Percentiles rank a stretch among this genome's conserved stretches.
phyloP scores from a whole-genome alignment of 2,797 vertebrate genomes.

The Sebastes umbrosus region DNA sequence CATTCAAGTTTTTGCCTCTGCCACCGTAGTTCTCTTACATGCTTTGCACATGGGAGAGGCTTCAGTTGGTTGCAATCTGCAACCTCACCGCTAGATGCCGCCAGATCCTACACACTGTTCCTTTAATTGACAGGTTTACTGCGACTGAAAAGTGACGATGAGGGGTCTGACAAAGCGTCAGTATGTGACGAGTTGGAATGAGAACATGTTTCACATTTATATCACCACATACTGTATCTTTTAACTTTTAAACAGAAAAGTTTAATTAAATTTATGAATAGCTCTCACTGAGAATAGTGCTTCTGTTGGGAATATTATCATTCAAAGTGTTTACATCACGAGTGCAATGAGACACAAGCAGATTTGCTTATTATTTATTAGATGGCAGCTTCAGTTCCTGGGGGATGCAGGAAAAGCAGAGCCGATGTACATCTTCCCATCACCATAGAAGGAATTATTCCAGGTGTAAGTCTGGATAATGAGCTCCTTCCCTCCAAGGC shows the following conservation, averaged over 20 bases:
- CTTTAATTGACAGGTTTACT: too few species aligned
- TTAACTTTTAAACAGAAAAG: neutral
- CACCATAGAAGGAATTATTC: constrained; percentile 86
- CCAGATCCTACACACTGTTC: too few species aligned
- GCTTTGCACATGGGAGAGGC: too few species aligned
- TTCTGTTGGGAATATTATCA: neutral
- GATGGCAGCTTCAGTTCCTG: constrained; percentile 9
- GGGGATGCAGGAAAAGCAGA: constrained; percentile 87
- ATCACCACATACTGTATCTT: neutral
- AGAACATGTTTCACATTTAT: neutral
- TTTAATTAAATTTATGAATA: neutral
- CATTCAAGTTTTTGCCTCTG: too few species aligned
- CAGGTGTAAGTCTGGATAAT: constrained; percentile 91
- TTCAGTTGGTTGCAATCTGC: too few species aligned
- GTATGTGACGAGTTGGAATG: too few species aligned
- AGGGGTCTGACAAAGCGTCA: too few species aligned
- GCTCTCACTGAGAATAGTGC: neutral
- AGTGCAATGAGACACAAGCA: neutral
- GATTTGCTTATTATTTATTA: neutral
- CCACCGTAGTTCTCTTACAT: too few species aligned
- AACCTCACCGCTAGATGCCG: too few species aligned
- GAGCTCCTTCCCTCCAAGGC: constrained; percentile 85
- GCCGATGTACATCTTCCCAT: constrained; percentile 88
- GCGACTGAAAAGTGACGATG: too few species aligned
- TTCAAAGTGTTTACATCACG: neutral